These are phyloP conservation scores for Tychaedon coryphoeus DNA, from an alignment of 2,113 vertebrate species.

Conservation along the genomic window DNA sequence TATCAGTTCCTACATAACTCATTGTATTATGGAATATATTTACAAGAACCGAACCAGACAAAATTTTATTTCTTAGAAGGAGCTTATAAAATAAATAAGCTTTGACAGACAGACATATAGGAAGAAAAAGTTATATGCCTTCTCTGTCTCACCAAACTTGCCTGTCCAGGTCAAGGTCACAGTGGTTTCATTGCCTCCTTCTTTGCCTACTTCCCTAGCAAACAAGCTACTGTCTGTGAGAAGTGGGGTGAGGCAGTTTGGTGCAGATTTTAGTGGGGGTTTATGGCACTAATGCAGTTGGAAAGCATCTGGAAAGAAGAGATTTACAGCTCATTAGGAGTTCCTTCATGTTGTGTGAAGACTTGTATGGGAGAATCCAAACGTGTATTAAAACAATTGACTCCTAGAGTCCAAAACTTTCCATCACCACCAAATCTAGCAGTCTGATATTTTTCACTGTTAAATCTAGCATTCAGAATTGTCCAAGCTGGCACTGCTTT, in stretches of 20 bases:
- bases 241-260: neutral
- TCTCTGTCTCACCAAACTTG: neutral
- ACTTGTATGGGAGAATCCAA: neutral
- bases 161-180: neutral
- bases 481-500: neutral
- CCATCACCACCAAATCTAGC: neutral
- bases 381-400: neutral
- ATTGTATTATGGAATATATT: neutral
- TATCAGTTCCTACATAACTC: accelerated
- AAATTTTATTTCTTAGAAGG: neutral
- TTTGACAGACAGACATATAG: neutral
- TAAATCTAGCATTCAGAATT: neutral
- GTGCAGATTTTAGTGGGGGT: neutral
- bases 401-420: neutral
- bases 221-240: neutral
- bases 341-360: neutral
- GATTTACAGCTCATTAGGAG: neutral
- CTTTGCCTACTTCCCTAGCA: neutral
- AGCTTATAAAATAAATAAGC: neutral
- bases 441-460: neutral
- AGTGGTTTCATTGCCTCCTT: neutral
- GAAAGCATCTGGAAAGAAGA: neutral
- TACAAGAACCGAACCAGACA: neutral
- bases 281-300: neutral
- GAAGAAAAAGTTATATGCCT: neutral